Evolutionary conservation across 2,888 invertebrate genomes (phyloP), one percentile per base, ranked within the genome.

Genomic region (Anoplius nigerrimus): DNA sequence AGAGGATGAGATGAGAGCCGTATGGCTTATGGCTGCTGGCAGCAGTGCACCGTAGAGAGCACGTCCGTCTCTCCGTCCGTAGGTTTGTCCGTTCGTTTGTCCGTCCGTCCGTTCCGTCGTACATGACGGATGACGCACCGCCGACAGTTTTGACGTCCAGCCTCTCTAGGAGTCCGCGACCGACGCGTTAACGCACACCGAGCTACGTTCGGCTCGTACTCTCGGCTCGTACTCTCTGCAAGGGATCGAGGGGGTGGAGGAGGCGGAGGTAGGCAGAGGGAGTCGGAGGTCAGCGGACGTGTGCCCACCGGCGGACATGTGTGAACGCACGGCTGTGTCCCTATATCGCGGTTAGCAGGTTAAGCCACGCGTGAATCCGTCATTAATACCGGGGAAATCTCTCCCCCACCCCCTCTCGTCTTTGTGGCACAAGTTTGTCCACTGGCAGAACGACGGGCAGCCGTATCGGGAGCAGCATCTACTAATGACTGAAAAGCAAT

Each of bases 311-410:
- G 8, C 11, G 34, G 34, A 34, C 34, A 34, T 34, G 34, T 34
- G 34, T 34, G 34, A 34, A 34, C 34, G 34, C 34, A 34, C 34
- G 34, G 11, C 11, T 34, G 34, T 34, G 34, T 34, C 34, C 6
- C 34, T 24, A 53, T 75, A 73, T 71, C 72, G 67, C 80, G 77
- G 81, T 85, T 84, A 84, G 66, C 81, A 74, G 79, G 80, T 66
- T 76, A 84, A 87, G 80, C 86, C 83, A 85, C 81, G 86, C 88
- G 84, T 87, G 81, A 85, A 85, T 88, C 87, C 87, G 84, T 86
- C 84, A 87, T 87, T 86, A 87, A 87, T 84, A 73, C 77, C 61
- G 55, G 59, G 42, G 53, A 48, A 34, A 34, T 13, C 4, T 34
- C 11, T 34, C 34, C 11, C 34, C 11, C 34, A 11, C 34, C 11